phyloP scores from a whole-genome alignment of 2,888 invertebrate species.

The Pachycephus smyrnensis region DNA sequence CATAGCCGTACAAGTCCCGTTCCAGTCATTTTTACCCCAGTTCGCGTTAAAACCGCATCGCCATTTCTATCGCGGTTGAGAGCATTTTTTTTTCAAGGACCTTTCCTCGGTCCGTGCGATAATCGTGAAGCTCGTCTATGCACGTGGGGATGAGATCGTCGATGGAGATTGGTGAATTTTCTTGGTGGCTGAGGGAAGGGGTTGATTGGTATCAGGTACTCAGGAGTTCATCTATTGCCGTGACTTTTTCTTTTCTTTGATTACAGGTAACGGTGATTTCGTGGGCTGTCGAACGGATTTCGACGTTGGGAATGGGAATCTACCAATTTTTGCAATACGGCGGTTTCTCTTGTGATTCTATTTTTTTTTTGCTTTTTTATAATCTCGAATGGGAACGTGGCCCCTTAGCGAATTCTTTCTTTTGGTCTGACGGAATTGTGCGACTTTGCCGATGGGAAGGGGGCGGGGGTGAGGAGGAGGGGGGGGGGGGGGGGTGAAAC shows the following conservation, averaged over 20 bases:
- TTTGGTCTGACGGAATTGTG: not conserved
- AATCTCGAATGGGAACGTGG: not conserved
- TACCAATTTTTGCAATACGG: not conserved
- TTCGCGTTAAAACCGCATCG: not conserved
- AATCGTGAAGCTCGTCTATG: not conserved
- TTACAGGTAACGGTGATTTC: not conserved
- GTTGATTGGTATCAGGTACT: not conserved
- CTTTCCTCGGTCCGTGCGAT: constrained; percentile 12
- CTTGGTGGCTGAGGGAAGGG: too few relatives aligned
- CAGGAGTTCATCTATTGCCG: not conserved
- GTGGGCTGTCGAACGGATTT: not conserved
- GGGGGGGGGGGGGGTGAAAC: constrained; percentile 17
- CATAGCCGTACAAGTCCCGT: constrained; percentile 9
- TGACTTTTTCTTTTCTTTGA: not conserved
- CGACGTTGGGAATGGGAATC: not conserved
- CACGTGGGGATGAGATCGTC: not conserved
- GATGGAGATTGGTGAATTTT: not conserved
- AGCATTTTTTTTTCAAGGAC: constrained; percentile 18
- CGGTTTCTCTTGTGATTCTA: constrained; percentile 17
- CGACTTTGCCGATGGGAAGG: constrained; percentile 8
- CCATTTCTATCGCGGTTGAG: not conserved
- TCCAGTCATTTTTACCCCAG: constrained; percentile 2
- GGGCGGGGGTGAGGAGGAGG: constrained; percentile 5
- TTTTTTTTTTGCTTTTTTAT: not conserved
- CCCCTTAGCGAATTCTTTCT: not conserved